Base-by-base conservation (phyloP, 64 coral and sea anemone genomes). In the Montipora capricornis region DNA sequence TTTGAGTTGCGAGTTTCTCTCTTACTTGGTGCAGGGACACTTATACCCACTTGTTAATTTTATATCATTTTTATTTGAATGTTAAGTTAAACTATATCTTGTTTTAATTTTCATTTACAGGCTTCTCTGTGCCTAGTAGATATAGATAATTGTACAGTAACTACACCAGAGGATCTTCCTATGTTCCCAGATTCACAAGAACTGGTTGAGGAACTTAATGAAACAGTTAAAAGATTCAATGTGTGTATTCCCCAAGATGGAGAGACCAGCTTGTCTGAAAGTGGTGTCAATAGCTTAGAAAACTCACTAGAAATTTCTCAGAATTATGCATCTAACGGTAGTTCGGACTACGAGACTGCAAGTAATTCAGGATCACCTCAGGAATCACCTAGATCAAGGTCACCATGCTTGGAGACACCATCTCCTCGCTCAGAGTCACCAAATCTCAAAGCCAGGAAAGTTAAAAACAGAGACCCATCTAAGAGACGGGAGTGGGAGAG, bases 81-180 rank as follows among this genome's bases (percentile, higher is more conserved):
- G 0, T 6, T 8, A 57, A 80, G 20, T 91, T 47, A 76, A 46
- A 4, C 13, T 14, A 16, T 76, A 15, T 9, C 13, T 44, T 88
- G 62, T 50, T 24, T 83, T 76, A 70, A 68, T 90, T 76, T 96
- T 61, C 6, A 75, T 64, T 88, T 79, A 20, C 66, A 99, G 97
- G 94, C 97, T 45, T 99, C 98, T 11, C 79, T 99, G 2, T 99
- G 98, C 66, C 82, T 96, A 69, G 76, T 99, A 29, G 95, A 99
- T 74, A 92, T 99, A 66, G 95, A 99, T 9, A 95, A 92, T 57
- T 88, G 89, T 44, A 91, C 52, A 26, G 78, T 99, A 13, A 92
- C 92, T 10, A 94, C 87, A 15, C 98, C 98, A 81, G 98, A 99
- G 52, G 98, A 99, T 50, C 84, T 99, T 1, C 98, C 98, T 13